Conservation (phyloP, 2,113 vertebrate genomes). For the Rhadina sibilatrix region DNA sequence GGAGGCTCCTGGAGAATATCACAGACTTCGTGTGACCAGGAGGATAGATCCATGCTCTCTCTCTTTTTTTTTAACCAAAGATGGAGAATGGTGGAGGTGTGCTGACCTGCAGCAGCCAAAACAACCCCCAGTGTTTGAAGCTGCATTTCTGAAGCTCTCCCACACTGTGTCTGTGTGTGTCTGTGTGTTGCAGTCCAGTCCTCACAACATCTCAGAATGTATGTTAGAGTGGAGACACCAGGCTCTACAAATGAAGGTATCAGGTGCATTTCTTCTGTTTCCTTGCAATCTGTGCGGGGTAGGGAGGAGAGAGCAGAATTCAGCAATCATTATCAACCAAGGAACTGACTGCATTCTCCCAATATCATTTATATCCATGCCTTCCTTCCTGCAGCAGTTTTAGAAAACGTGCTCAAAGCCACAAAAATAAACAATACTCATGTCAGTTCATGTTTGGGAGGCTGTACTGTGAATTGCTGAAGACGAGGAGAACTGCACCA, state of each 20-base stretch:
- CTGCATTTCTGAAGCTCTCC: not conserved
- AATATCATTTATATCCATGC: not conserved
- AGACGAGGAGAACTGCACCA: not conserved
- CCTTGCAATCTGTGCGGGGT: not conserved
- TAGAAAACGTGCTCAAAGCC: not conserved
- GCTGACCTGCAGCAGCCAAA: not conserved
- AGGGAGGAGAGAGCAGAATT: not conserved
- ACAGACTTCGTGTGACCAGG: not conserved
- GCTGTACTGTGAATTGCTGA: not conserved
- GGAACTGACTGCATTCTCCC: not conserved
- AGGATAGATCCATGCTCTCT: not conserved
- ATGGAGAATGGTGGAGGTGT: not conserved
- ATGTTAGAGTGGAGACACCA: not conserved
- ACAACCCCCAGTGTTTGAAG: not conserved
- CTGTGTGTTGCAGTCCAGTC: not conserved
- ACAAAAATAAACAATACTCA: not conserved
- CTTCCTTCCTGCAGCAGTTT: not conserved
- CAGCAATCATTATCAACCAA: not conserved
- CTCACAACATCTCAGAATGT: not conserved
- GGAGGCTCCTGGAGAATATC: not conserved
- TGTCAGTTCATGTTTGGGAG: not conserved
- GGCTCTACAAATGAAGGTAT: not conserved
- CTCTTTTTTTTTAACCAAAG: not conserved
- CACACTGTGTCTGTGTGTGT: not conserved
- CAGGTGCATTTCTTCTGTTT: not conserved